A percentile compares a stretch with the other conserved stretches of the same genome.
These are phyloP conservation scores for Microvelia longipes DNA, from an alignment of 1,140 invertebrate genomes.

Conservation along the genomic window DNA sequence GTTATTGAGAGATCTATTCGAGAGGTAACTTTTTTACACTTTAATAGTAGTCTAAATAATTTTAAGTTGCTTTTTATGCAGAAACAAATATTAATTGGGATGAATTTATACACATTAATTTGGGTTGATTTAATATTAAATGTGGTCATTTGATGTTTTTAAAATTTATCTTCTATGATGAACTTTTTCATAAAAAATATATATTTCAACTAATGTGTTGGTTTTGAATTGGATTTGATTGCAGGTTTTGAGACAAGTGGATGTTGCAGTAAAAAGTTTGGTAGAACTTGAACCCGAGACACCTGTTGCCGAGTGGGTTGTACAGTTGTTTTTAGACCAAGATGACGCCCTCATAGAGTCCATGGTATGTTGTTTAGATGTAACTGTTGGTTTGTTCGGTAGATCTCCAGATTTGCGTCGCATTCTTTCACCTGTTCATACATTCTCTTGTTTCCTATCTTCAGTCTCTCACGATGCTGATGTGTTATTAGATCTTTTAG, in stretches of 20 bases:
- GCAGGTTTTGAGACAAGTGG: conserved; percentile 49
- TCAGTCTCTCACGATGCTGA: conserved; percentile 68
- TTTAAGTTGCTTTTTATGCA: too few species aligned
- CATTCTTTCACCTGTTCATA: conserved; percentile 65
- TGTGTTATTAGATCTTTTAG: conserved; percentile 68
- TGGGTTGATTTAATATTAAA: too few species aligned
- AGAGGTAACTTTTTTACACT: conserved; percentile 43
- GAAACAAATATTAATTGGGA: too few species aligned
- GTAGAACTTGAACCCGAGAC: conserved; percentile 75
- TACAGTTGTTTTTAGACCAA: conserved; percentile 75
- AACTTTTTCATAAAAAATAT: too few species aligned
- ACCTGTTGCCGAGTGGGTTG: conserved; percentile 69
- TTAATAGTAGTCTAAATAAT: too few species aligned
- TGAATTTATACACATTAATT: too few species aligned
- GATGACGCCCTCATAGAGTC: conserved; percentile 80
- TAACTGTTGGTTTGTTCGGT: conserved; percentile 66
- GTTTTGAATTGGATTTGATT: too few species aligned
- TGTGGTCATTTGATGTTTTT: too few species aligned
- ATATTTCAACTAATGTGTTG: too few species aligned
- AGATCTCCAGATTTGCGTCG: conserved; percentile 57
- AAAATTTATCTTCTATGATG: too few species aligned
- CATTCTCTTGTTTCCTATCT: conserved; percentile 68
- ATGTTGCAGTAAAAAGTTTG: conserved; percentile 61
- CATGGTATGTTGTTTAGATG: conserved; percentile 81
- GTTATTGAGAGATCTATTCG: conserved; percentile 69